Evolutionary conservation across 2,888 invertebrate species (phyloP).

Genomic region (Prenolepis imparis): DNA sequence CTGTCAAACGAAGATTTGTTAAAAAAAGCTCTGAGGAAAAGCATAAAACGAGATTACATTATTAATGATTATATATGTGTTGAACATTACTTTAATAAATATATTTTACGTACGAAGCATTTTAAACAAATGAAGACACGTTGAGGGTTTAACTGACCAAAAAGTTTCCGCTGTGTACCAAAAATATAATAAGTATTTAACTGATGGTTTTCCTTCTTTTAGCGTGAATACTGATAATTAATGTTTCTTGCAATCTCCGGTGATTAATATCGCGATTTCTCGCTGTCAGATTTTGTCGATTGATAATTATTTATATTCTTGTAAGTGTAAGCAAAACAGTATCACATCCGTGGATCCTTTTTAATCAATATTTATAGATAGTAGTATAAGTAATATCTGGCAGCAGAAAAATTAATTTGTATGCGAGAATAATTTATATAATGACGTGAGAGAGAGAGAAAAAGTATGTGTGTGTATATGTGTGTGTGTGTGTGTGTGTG

Average conservation of each 20-base stretch:
- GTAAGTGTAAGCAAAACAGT: neutral
- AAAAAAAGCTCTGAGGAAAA: neutral
- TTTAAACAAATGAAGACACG: neutral
- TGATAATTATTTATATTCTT: conserved; percentile 33
- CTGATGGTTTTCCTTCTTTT: conserved; percentile 26
- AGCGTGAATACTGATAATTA: conserved; percentile 19
- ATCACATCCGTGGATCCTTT: conserved; percentile 6
- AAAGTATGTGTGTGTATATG: no score
- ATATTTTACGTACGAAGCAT: conserved; percentile 7
- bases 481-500: no score
- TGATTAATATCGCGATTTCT: conserved; percentile 16
- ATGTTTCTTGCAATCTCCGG: conserved; percentile 14
- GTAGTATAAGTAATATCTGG: neutral
- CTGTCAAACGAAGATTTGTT: neutral
- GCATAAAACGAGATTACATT: conserved; percentile 4
- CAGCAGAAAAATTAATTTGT: conserved; percentile 37
- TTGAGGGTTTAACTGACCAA: conserved; percentile 43
- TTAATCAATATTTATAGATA: conserved; percentile 25
- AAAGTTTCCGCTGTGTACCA: conserved; percentile 48
- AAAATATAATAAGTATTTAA: conserved; percentile 41
- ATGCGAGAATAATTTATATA: conserved; percentile 24
- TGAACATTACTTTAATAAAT: conserved; percentile 16
- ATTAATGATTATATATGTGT: neutral
- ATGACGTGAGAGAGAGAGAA: neutral
- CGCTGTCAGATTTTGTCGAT: neutral